These are phyloP conservation scores for Catocala fraxini DNA, from an alignment of 2,888 invertebrate genomes.

Conservation along the genomic window DNA sequence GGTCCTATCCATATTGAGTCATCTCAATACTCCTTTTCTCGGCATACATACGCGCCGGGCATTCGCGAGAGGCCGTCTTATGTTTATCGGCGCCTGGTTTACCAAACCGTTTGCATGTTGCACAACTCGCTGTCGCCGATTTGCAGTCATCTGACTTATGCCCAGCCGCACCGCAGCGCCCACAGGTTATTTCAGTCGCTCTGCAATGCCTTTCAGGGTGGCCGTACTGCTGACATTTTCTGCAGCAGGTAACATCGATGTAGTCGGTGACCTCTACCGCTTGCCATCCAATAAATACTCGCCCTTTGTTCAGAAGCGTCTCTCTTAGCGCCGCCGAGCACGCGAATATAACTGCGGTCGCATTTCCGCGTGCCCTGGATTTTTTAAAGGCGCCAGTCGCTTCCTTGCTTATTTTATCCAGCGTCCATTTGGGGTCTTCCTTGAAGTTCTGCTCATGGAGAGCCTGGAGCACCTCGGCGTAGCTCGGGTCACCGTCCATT, in stretches of 20 bases:
- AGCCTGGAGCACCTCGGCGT: too few relatives aligned
- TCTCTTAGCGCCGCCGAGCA: too few relatives aligned
- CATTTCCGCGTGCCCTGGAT: too few relatives aligned
- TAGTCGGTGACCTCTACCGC: slow-evolving; percentile 15
- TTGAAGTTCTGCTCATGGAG: too few relatives aligned
- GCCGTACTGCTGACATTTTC: slow-evolving; percentile 56
- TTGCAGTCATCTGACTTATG: slow-evolving; percentile 29
- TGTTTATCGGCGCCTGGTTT: slow-evolving; percentile 20
- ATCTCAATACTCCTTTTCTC: slow-evolving; percentile 16
- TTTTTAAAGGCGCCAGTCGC: too few relatives aligned
- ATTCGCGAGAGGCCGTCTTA: slow-evolving; percentile 28
- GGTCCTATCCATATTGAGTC: slow-evolving; percentile 22
- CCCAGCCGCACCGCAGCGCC: slow-evolving; percentile 36
- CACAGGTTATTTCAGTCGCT: slow-evolving; percentile 21
- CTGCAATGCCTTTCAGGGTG: slow-evolving; percentile 51
- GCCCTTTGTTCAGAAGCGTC: too few relatives aligned
- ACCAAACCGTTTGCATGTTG: slow-evolving; percentile 41
- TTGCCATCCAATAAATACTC: too few relatives aligned
- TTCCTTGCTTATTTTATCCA: too few relatives aligned
- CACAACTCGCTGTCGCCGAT: slow-evolving; percentile 19
- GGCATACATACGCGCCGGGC: slow-evolving; percentile 34
- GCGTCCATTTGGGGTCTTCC: too few relatives aligned
- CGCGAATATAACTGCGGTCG: too few relatives aligned
- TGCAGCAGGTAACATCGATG: slow-evolving; percentile 42
- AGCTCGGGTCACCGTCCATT: too few relatives aligned